Conservation (phyloP, 2,888 invertebrate genomes). For the Apamea crenata region DNA sequence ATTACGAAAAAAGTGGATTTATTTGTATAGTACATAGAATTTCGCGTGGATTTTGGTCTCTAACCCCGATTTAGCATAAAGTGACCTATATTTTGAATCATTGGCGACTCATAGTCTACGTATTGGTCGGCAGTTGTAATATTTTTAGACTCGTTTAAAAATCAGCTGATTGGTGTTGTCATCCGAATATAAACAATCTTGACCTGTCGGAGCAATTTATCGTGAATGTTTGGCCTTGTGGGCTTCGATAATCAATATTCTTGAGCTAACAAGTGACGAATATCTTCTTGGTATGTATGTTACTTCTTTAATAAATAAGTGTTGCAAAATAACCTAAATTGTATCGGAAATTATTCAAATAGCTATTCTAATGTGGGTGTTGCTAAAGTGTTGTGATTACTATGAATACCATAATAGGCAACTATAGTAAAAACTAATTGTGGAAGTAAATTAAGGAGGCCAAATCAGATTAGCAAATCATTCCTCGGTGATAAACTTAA, state of each 20-base stretch:
- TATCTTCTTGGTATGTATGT: neutral
- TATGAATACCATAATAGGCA: neutral
- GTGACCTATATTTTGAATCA: slow-evolving; percentile 46
- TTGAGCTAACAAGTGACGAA: neutral
- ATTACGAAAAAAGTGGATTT: neutral
- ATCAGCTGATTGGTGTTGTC: slow-evolving; percentile 64
- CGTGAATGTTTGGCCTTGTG: slow-evolving; percentile 26
- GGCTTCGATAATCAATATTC: slow-evolving; percentile 21
- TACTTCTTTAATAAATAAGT: neutral
- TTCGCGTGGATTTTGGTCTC: neutral
- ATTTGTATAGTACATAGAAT: neutral
- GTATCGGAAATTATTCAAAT: neutral
- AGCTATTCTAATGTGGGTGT: slow-evolving; percentile 2
- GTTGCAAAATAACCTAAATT: slow-evolving; percentile 9
- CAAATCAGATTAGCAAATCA: neutral
- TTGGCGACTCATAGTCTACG: slow-evolving; percentile 14
- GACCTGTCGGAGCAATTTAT: neutral
- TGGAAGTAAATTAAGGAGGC: neutral
- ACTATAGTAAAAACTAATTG: neutral
- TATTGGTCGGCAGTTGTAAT: slow-evolving; percentile 31
- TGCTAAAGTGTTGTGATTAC: neutral
- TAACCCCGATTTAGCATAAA: neutral
- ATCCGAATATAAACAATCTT: slow-evolving; percentile 43
- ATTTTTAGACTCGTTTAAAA: slow-evolving; percentile 45
- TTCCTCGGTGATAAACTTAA: neutral